Percentiles rank a stretch among this genome's conserved stretches.
Evolutionary conservation across 2,888 invertebrate species (phyloP).

Genomic region (Altica lythri): DNA sequence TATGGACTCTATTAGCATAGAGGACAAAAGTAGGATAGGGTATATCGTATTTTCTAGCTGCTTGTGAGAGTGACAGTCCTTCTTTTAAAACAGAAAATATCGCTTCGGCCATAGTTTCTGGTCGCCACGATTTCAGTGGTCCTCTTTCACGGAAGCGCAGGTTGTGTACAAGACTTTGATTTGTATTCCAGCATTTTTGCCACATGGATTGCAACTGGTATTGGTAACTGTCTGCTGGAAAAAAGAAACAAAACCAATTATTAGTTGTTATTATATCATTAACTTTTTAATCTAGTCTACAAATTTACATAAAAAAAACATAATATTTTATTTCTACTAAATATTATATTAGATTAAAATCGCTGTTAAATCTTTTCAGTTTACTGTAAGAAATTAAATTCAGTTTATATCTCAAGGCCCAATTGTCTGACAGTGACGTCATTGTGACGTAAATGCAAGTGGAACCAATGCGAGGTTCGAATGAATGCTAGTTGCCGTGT

Average conservation of each 20-base stretch:
- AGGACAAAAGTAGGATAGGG: constrained; percentile 93
- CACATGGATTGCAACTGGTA: constrained; percentile 94
- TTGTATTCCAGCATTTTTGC: constrained; percentile 96
- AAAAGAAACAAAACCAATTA: constrained; percentile 37
- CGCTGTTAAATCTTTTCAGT: no score
- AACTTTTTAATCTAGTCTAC: neutral
- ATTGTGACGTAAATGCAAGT: no score
- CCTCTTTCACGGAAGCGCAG: constrained; percentile 90
- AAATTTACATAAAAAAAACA: no score
- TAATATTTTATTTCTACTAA: no score
- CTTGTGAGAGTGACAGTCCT: constrained; percentile 85
- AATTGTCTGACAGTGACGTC: no score
- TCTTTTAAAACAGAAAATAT: constrained; percentile 91
- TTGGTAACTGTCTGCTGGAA: constrained; percentile 90
- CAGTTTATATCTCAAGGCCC: no score
- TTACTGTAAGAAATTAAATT: no score
- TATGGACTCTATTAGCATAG: constrained; percentile 91
- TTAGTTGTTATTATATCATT: constrained; percentile 2
- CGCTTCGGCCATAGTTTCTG: constrained; percentile 94
- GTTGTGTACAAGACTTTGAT: constrained; percentile 88
- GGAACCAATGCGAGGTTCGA: no score
- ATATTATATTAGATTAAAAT: no score
- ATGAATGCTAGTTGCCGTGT: no score
- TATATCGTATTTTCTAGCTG: constrained; percentile 92
- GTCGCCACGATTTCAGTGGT: constrained; percentile 90